These are phyloP conservation scores for Abscondita cerata DNA, from an alignment of 2,888 invertebrate genomes.

Conservation along the genomic window DNA sequence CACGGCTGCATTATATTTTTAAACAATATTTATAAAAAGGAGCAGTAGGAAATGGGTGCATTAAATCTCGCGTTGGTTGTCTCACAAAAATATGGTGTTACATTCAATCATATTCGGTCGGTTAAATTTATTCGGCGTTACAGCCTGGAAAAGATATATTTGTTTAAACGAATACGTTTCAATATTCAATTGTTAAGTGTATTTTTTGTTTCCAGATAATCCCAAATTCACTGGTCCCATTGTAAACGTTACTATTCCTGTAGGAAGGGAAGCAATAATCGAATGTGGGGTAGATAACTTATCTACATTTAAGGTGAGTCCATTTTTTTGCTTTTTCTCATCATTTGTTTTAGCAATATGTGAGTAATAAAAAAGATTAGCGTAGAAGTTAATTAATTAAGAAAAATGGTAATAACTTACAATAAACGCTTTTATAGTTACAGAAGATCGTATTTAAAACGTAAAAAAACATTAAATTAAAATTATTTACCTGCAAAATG, in stretches of 20 bases:
- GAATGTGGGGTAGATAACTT: conserved; percentile 85
- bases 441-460: conserved; percentile 48
- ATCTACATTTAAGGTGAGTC: conserved; percentile 77
- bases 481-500: conserved; percentile 50
- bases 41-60: conserved; percentile 7
- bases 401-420: conserved; percentile 16
- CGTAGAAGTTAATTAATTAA: conserved; percentile 26
- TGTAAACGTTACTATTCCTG: conserved; percentile 80
- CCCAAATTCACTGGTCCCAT: conserved; percentile 85
- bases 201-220: conserved; percentile 63
- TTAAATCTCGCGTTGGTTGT: conserved; percentile 17
- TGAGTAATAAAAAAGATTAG: conserved; percentile 5
- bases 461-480: conserved; percentile 51
- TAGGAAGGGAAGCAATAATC: conserved; percentile 82
- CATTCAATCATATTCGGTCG: conserved; percentile 21
- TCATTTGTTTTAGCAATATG: neutral
- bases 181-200: conserved; percentile 14
- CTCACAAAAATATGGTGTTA: conserved; percentile 10
- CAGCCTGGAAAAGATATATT: conserved; percentile 14
- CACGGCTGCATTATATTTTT: too few relatives aligned
- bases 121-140: conserved; percentile 14
- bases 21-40: too few relatives aligned
- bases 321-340: neutral
- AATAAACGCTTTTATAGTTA: conserved; percentile 40
- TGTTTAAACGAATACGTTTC: conserved; percentile 9